Percentiles rank a stretch among this genome's conserved stretches.
phyloP scores from a whole-genome alignment of 2,113 vertebrate species.

The Epinephelus fuscoguttatus region DNA sequence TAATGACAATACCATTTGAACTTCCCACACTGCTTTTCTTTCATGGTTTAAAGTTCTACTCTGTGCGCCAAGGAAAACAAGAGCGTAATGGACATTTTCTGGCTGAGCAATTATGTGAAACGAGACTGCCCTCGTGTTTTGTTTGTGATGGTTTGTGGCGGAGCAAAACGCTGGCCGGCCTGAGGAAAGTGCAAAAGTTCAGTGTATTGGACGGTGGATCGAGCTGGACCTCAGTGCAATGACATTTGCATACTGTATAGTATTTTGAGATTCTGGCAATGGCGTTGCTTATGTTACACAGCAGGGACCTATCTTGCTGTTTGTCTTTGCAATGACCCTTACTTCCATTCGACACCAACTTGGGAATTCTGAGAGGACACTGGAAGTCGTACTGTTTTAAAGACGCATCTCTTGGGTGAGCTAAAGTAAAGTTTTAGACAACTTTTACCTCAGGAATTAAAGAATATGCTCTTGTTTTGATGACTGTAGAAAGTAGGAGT shows the following conservation, averaged over 20 bases:
- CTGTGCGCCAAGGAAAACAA: slow-evolving; percentile 80
- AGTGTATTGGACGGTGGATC: slow-evolving; percentile 23
- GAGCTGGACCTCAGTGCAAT: slow-evolving; percentile 11
- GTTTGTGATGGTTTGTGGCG: slow-evolving; percentile 79
- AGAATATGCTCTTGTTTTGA: slow-evolving; percentile 10
- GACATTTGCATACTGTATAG: slow-evolving; percentile 2
- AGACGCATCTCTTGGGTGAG: background rate
- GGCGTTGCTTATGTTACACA: slow-evolving; percentile 6
- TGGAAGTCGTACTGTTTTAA: background rate
- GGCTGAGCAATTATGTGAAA: slow-evolving; percentile 80
- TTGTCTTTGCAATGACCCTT: background rate
- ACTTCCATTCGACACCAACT: background rate
- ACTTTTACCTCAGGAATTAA: background rate
- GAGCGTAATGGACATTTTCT: slow-evolving; percentile 81
- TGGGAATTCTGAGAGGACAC: background rate
- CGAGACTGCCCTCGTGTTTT: slow-evolving; percentile 71
- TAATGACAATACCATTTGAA: slow-evolving; percentile 84
- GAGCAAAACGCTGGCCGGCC: slow-evolving; percentile 52
- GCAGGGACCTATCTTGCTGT: background rate
- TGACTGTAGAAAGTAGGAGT: slow-evolving; percentile 26
- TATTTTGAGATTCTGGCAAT: slow-evolving; percentile 2
- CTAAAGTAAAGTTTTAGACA: background rate
- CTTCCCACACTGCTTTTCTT: slow-evolving; percentile 80
- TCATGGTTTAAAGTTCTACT: slow-evolving; percentile 73
- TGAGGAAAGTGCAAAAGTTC: slow-evolving; percentile 78